phyloP scores from a whole-genome alignment of 2,113 vertebrate species.

The Gasterosteus aculeatus region DNA sequence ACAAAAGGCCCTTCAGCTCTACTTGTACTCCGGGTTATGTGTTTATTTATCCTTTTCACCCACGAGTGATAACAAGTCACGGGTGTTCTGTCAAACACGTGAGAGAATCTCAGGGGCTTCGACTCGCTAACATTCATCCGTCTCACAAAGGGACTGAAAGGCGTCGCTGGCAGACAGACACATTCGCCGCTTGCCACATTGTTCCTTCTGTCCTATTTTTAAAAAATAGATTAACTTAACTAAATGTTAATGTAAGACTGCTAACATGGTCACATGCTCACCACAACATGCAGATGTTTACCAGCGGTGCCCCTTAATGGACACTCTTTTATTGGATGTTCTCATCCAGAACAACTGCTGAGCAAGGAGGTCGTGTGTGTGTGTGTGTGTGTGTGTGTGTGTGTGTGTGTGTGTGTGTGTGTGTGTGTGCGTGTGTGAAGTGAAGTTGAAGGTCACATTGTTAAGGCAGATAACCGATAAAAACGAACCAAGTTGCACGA shows the following conservation, averaged over 20 bases:
- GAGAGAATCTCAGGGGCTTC: slow-evolving; percentile 23
- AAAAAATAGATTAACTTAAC: no score
- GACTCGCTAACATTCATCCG: slow-evolving; percentile 35
- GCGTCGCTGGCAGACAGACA: slow-evolving; percentile 28
- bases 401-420: slow-evolving; percentile 23
- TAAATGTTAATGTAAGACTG: neutral
- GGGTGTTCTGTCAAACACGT: slow-evolving; percentile 33
- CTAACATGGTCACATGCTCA: neutral
- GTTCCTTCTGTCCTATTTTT: no score
- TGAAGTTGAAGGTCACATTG: slow-evolving; percentile 35
- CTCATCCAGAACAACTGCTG: slow-evolving; percentile 37
- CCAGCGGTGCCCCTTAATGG: no score
- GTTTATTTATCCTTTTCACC: neutral
- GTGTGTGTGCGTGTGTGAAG: slow-evolving; percentile 23
- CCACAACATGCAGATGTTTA: no score
- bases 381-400: slow-evolving; percentile 33
- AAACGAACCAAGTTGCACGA: slow-evolving; percentile 8
- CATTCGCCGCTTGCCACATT: slow-evolving; percentile 13
- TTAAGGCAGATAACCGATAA: slow-evolving; percentile 35
- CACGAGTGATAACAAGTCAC: slow-evolving; percentile 32
- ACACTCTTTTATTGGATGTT: slow-evolving; percentile 22
- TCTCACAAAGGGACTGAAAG: slow-evolving; percentile 15
- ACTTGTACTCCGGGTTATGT: neutral
- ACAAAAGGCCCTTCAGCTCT: neutral
- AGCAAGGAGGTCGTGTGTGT: slow-evolving; percentile 25